A percentile compares a stretch with the other conserved stretches of the same genome.
Evolutionary conservation across 2,888 invertebrate species (phyloP).

Genomic region (Epirrhoe tristata): DNA sequence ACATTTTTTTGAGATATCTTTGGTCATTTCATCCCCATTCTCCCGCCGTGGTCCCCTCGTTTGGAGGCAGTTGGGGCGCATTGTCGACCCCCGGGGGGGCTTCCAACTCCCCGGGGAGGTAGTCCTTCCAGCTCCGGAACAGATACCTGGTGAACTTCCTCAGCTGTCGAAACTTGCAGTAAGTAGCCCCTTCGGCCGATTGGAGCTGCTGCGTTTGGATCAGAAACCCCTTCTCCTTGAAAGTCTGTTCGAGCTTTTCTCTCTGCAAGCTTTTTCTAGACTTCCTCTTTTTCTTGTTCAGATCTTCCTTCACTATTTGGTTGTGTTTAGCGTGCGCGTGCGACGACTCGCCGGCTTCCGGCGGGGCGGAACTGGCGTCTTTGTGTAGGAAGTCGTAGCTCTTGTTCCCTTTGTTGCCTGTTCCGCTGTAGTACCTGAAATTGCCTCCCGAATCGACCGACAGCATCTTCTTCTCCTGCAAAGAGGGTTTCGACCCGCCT

Average conservation of each 20-base stretch:
- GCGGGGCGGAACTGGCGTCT: constrained; percentile 84
- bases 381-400: constrained; percentile 92
- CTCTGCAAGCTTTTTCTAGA: constrained; percentile 93
- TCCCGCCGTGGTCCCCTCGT: constrained; percentile 50
- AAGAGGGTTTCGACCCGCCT: constrained; percentile 94
- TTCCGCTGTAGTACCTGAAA: constrained; percentile 94
- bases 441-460: constrained; percentile 96
- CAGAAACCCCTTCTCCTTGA: constrained; percentile 96
- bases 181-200: constrained; percentile 96
- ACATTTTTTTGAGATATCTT: constrained; percentile 37
- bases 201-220: constrained; percentile 97
- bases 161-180: constrained; percentile 96
- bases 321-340: constrained; percentile 49
- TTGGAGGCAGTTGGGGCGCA: constrained; percentile 36
- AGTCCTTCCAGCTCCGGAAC: constrained; percentile 97
- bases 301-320: constrained; percentile 65
- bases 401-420: constrained; percentile 93
- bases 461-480: constrained; percentile 96
- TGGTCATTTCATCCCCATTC: constrained; percentile 64
- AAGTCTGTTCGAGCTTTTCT: constrained; percentile 95
- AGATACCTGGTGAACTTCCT: constrained; percentile 96
- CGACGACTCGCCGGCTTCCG: constrained; percentile 55
- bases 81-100: constrained; percentile 40
- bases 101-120: constrained; percentile 91
- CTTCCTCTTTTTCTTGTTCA: constrained; percentile 88